Conservation (phyloP, 1,140 invertebrate species). For the Diabrotica undecimpunctata region DNA sequence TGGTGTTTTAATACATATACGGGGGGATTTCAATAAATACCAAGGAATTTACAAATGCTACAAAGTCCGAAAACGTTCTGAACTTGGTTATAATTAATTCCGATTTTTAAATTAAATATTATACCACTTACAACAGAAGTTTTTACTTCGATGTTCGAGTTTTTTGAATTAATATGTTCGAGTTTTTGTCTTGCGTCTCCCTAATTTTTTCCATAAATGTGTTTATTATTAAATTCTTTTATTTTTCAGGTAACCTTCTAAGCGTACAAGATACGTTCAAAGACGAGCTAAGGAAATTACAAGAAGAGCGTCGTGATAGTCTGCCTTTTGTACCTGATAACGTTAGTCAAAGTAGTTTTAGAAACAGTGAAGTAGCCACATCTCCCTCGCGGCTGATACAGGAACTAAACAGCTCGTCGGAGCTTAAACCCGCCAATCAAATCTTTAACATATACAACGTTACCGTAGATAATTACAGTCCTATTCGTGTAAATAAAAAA, state of each 20-base stretch:
- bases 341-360: constrained; percentile 33
- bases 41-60: no score
- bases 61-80: no score
- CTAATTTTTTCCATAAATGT: no score
- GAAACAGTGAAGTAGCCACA: neutral
- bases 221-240: neutral
- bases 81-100: no score
- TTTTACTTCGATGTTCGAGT: no score
- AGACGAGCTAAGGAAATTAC: constrained; percentile 54
- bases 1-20: no score
- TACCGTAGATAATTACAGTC: constrained; percentile 37
- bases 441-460: constrained; percentile 46
- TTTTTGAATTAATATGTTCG: no score
- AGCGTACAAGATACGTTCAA: constrained; percentile 56
- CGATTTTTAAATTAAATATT: no score
- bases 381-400: constrained; percentile 30
- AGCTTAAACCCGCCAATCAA: constrained; percentile 42
- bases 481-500: constrained; percentile 27
- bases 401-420: constrained; percentile 39
- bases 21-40: no score
- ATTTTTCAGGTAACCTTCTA: constrained; percentile 47
- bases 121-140: no score
- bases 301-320: constrained; percentile 46
- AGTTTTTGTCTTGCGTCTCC: no score
- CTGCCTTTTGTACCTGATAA: constrained; percentile 47